A percentile compares a stretch with the other conserved stretches of the same genome.
phyloP scores from a whole-genome alignment of 2,888 invertebrate species.

The Orthonevra nobilis region DNA sequence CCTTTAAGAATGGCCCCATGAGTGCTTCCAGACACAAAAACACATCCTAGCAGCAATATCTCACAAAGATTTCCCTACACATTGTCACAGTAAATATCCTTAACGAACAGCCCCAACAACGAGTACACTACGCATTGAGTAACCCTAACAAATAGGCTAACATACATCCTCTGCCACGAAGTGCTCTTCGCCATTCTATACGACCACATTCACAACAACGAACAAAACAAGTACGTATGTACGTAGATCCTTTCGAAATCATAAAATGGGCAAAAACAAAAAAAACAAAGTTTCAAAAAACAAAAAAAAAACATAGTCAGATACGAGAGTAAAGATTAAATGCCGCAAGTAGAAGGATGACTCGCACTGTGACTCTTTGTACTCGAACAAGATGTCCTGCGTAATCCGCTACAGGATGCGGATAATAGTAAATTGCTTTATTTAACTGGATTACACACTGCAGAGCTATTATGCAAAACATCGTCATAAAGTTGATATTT shows the following conservation, averaged over 20 bases:
- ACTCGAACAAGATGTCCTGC: constrained; percentile 48
- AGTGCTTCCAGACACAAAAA: too few species aligned
- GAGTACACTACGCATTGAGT: constrained; percentile 35
- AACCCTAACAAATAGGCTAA: constrained; percentile 41
- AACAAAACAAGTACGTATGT: too few species aligned
- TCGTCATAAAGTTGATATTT: constrained; percentile 70
- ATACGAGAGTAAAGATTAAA: constrained; percentile 62
- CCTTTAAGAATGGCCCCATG: too few species aligned
- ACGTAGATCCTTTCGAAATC: too few species aligned
- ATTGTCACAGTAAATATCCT: too few species aligned
- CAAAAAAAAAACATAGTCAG: constrained; percentile 23
- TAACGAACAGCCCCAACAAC: too few species aligned
- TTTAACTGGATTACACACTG: constrained; percentile 70
- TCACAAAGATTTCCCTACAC: too few species aligned
- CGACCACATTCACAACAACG: too few species aligned
- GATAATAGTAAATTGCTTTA: constrained; percentile 71
- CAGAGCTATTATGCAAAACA: constrained; percentile 70
- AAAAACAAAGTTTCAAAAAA: constrained; percentile 21
- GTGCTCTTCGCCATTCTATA: constrained; percentile 10
- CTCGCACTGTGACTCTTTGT: constrained; percentile 60
- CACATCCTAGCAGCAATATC: too few species aligned
- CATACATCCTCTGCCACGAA: constrained; percentile 44
- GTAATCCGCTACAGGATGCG: constrained; percentile 66
- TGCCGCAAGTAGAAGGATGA: constrained; percentile 69
- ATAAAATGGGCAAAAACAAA: constrained; percentile 4